Evolutionary conservation across 1,140 invertebrate species (phyloP).

Genomic region (Bombus terrestris): DNA sequence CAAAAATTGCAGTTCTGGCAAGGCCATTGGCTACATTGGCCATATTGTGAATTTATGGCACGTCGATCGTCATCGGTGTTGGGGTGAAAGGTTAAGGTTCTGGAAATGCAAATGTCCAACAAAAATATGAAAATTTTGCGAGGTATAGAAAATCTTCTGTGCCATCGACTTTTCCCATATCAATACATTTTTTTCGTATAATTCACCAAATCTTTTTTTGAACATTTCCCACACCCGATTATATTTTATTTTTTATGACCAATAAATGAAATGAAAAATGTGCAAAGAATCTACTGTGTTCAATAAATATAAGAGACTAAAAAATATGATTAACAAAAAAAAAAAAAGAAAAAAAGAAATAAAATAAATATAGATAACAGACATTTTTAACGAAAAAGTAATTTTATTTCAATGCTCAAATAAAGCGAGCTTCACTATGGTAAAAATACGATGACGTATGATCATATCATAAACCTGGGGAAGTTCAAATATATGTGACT

Average conservation of each 20-base stretch:
- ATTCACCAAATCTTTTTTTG: neutral
- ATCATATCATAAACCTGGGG: neutral
- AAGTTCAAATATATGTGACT: neutral
- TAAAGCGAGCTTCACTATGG: neutral
- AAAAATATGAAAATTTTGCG: neutral
- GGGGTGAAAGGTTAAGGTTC: neutral
- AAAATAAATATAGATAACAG: neutral
- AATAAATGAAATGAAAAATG: neutral
- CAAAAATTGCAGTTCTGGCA: conserved; percentile 1
- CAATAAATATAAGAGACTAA: neutral
- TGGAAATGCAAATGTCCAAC: too few relatives aligned
- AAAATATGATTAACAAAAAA: too few relatives aligned
- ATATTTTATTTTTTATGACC: neutral
- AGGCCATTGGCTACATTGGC: conserved; percentile 3
- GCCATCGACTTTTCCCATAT: too few relatives aligned
- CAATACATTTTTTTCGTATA: neutral
- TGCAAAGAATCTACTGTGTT: neutral
- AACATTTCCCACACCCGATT: neutral
- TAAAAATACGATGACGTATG: neutral
- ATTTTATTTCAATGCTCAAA: neutral
- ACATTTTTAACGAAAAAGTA: neutral
- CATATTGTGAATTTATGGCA: conserved; percentile 10
- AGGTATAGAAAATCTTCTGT: neutral
- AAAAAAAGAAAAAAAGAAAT: neutral
- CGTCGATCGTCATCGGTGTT: neutral